phyloP scores from a whole-genome alignment of 2,888 invertebrate genomes.

The Odontothrips loti region DNA sequence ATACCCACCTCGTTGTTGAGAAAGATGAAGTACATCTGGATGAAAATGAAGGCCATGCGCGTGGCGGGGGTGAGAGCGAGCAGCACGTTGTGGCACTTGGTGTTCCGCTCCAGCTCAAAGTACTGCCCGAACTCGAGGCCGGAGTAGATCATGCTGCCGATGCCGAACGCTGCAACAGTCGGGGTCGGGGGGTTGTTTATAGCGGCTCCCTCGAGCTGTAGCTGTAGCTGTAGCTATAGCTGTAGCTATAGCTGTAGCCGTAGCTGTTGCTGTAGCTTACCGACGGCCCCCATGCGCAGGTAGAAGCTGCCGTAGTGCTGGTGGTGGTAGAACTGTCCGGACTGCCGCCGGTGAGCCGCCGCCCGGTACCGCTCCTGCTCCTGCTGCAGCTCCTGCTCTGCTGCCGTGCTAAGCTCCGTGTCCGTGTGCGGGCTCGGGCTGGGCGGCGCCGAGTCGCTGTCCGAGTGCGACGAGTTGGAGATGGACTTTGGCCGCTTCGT shows the following conservation, averaged over 20 bases:
- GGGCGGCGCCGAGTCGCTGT: constrained; percentile 30
- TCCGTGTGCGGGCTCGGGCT: constrained; percentile 39
- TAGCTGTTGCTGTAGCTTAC: constrained; percentile 54
- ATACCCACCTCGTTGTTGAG: constrained; percentile 83
- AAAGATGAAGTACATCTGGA: constrained; percentile 98
- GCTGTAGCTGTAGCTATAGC: too few relatives aligned
- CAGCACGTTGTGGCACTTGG: constrained; percentile 87
- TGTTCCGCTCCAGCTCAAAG: constrained; percentile 85
- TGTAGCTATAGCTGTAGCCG: too few relatives aligned
- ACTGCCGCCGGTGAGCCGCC: constrained; percentile 45
- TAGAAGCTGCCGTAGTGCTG: constrained; percentile 91
- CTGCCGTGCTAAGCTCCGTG: constrained; percentile 44
- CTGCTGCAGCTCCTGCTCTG: too few relatives aligned
- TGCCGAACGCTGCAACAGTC: constrained; percentile 75
- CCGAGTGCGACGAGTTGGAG: constrained; percentile 34
- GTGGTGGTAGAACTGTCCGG: constrained; percentile 54
- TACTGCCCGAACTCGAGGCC: constrained; percentile 93
- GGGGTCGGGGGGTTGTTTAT: too few relatives aligned
- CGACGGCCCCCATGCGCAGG: constrained; percentile 86
- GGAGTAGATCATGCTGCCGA: constrained; percentile 95
- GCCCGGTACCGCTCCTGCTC: constrained; percentile 45
- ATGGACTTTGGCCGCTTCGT: constrained; percentile 31
- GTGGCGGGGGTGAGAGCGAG: constrained; percentile 86
- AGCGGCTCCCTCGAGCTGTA: too few relatives aligned
- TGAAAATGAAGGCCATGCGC: constrained; percentile 92